Evolutionary conservation across 1,140 invertebrate genomes (phyloP).

Genomic region (Drosophila oshimai): DNA sequence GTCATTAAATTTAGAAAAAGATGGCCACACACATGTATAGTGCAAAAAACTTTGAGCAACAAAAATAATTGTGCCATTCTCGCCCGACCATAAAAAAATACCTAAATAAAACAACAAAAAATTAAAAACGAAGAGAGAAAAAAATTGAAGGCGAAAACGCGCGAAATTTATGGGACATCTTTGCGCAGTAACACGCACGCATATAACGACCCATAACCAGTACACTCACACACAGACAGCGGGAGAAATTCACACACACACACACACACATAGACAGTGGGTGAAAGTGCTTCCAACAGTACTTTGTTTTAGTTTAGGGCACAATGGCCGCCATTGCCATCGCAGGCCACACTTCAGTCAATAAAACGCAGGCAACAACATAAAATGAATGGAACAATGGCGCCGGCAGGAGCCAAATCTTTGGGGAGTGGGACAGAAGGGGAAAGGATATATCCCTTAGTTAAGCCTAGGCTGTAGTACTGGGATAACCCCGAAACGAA

Average conservation of each 20-base stretch:
- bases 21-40: constrained; percentile 4
- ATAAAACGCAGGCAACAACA: constrained; percentile 79
- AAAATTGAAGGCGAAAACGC: constrained; percentile 75
- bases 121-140: constrained; percentile 33
- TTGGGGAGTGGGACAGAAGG: background rate
- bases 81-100: constrained; percentile 9
- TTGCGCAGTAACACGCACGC: constrained; percentile 78
- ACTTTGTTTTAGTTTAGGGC: constrained; percentile 78
- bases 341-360: constrained; percentile 64
- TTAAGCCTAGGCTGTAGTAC: constrained; percentile 27
- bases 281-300: constrained; percentile 70
- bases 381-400: constrained; percentile 74
- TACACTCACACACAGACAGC: constrained; percentile 31
- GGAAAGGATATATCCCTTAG: background rate
- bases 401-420: constrained; percentile 32
- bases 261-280: constrained; percentile 19
- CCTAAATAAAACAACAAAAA: constrained; percentile 3
- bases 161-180: constrained; percentile 78
- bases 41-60: constrained; percentile 42
- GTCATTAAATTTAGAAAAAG: constrained; percentile 72
- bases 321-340: constrained; percentile 69
- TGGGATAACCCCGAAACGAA: constrained; percentile 6
- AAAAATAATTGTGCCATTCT: constrained; percentile 70
- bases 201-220: constrained; percentile 74
- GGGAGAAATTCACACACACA: too few species aligned